phyloP scores from a whole-genome alignment of 2,797 vertebrate genomes.

The Pipistrellus pipistrellus region DNA sequence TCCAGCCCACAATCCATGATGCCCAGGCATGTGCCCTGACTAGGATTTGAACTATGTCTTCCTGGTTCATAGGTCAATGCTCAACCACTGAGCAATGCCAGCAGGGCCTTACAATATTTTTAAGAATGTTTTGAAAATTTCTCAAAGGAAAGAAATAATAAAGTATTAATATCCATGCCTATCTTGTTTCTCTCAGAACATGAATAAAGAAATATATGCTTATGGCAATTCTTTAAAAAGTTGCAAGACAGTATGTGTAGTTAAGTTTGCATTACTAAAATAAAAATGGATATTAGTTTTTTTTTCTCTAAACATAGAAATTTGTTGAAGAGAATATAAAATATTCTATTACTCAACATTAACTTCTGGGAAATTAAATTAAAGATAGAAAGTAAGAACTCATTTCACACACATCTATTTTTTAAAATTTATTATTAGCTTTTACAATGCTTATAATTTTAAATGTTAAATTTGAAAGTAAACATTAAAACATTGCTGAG shows the following conservation, averaged over 20 bases:
- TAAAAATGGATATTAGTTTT: not conserved
- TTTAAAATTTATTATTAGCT: not conserved
- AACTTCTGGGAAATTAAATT: not conserved
- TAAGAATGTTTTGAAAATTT: slow-evolving; percentile 12
- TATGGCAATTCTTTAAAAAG: slow-evolving; percentile 24
- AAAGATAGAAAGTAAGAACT: not conserved
- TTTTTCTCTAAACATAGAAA: not conserved
- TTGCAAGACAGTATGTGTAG: not conserved
- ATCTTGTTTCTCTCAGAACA: not conserved
- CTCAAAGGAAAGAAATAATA: slow-evolving; percentile 18
- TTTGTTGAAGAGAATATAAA: not conserved
- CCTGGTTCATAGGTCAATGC: too few species aligned
- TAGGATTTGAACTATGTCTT: too few species aligned
- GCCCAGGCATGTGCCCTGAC: too few species aligned
- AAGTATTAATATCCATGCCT: not conserved
- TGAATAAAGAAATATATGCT: not conserved
- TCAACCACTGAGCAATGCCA: too few species aligned
- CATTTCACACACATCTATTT: not conserved
- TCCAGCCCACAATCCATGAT: too few species aligned
- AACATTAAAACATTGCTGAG: slow-evolving; percentile 19
- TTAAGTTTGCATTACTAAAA: slow-evolving; percentile 8
- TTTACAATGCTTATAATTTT: slow-evolving; percentile 1
- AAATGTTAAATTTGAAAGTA: slow-evolving; percentile 41
- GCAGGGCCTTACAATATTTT: not conserved
- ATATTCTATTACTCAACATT: not conserved